Conservation (phyloP, 37 sponge, comb jelly and placozoan species). For the Mnemiopsis leidyi region DNA sequence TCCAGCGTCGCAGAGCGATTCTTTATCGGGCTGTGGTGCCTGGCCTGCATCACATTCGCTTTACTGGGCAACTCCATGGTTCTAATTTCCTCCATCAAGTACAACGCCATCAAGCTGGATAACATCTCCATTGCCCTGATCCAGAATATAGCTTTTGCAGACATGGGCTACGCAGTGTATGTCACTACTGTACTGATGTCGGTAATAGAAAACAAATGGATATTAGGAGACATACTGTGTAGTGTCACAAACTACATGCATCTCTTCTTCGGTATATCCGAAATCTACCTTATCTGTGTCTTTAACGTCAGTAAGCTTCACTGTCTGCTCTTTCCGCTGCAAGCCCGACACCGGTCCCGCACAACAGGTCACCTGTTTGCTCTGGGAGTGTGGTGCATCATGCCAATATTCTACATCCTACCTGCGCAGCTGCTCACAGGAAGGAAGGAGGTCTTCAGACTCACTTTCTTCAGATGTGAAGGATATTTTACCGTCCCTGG, state of each 20-base stretch:
- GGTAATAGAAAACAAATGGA: neutral
- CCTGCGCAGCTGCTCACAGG: neutral
- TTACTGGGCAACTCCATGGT: neutral
- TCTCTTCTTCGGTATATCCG: slow-evolving; percentile 1
- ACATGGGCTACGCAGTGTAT: neutral
- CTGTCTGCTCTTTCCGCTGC: slow-evolving; percentile 7
- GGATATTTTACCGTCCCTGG: neutral
- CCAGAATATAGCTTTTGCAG: neutral
- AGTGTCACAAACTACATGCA: slow-evolving; percentile 36
- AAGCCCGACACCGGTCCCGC: neutral
- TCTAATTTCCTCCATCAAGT: neutral
- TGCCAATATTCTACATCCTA: slow-evolving; percentile 70
- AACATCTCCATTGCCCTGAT: neutral
- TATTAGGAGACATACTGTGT: neutral
- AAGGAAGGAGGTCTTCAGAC: neutral
- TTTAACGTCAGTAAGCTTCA: slow-evolving; percentile 44
- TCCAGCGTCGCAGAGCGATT: neutral
- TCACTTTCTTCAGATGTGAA: slow-evolving; percentile 28
- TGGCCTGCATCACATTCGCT: neutral
- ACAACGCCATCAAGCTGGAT: slow-evolving; percentile 24
- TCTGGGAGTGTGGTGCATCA: slow-evolving; percentile 73
- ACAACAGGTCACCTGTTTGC: slow-evolving; percentile 68
- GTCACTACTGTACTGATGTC: neutral
- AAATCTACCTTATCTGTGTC: slow-evolving; percentile 22
- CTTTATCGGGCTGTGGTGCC: neutral